Evolutionary conservation across 2,888 invertebrate genomes (phyloP).

Genomic region (Chromoteleia sp.): DNA sequence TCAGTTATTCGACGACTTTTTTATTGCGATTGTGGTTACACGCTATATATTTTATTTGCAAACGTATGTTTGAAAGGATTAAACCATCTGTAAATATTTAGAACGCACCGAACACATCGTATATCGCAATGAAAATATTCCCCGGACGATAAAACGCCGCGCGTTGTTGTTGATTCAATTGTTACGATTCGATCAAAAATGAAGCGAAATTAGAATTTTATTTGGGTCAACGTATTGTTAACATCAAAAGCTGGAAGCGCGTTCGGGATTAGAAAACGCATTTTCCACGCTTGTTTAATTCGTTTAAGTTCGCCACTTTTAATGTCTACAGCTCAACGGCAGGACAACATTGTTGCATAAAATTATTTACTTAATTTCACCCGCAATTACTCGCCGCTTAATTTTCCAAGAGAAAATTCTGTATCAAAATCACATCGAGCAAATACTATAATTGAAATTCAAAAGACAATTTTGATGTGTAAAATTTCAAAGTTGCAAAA

Average conservation of each 20-base stretch:
- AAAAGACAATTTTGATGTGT: neutral
- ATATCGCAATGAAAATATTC: constrained; percentile 30
- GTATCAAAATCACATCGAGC: neutral
- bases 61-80: constrained; percentile 29
- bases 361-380: constrained; percentile 32
- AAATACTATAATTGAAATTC: constrained; percentile 1
- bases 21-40: constrained; percentile 22
- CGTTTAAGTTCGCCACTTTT: too few species aligned
- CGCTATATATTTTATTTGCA: constrained; percentile 17
- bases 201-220: constrained; percentile 14
- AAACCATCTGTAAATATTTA: constrained; percentile 38
- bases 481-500: too few species aligned
- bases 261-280: constrained; percentile 13
- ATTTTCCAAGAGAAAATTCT: constrained; percentile 14
- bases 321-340: constrained; percentile 3
- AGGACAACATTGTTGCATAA: constrained; percentile 17
- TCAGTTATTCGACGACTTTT: neutral
- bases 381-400: constrained; percentile 23
- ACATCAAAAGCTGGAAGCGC: neutral
- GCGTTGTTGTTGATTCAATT: constrained; percentile 33
- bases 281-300: too few species aligned
- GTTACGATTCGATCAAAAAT: neutral
- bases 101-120: neutral
- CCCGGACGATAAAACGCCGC: constrained; percentile 7
- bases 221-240: constrained; percentile 21